phyloP scores from a whole-genome alignment of 1,140 invertebrate species.

The Ganaspis sp. region DNA sequence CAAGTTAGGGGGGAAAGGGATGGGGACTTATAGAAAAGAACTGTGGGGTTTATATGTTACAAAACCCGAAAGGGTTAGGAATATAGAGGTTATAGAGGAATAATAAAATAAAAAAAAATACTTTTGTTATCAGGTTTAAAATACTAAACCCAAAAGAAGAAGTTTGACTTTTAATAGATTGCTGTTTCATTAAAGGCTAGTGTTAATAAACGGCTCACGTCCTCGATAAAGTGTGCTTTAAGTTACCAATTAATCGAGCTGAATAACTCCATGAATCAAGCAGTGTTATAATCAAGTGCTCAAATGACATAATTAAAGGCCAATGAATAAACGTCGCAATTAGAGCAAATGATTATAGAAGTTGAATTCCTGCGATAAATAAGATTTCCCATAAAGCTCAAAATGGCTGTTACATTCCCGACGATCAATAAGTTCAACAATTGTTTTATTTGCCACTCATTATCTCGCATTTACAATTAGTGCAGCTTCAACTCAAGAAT shows the following conservation, averaged over 20 bases:
- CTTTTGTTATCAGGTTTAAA: too few relatives aligned
- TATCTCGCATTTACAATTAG: background rate
- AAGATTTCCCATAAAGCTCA: background rate
- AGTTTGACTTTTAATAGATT: too few relatives aligned
- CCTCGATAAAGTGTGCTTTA: background rate
- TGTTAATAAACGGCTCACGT: background rate
- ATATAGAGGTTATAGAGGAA: too few relatives aligned
- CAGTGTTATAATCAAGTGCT: background rate
- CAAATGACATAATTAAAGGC: conserved; percentile 8
- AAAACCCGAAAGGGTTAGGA: too few relatives aligned
- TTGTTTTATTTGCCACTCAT: background rate
- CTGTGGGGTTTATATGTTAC: too few relatives aligned
- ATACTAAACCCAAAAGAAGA: too few relatives aligned
- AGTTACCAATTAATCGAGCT: background rate
- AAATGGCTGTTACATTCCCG: background rate
- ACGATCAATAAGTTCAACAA: background rate
- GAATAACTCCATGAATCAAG: conserved; percentile 16
- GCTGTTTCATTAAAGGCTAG: background rate
- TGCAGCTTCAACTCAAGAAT: background rate
- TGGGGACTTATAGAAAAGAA: too few relatives aligned
- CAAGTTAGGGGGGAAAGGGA: too few relatives aligned
- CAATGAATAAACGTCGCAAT: background rate
- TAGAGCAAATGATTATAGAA: background rate
- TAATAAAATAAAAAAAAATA: too few relatives aligned
- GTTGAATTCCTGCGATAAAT: background rate